Evolutionary conservation across 2,888 invertebrate genomes (phyloP).

Genomic region (Eilema griseolum): DNA sequence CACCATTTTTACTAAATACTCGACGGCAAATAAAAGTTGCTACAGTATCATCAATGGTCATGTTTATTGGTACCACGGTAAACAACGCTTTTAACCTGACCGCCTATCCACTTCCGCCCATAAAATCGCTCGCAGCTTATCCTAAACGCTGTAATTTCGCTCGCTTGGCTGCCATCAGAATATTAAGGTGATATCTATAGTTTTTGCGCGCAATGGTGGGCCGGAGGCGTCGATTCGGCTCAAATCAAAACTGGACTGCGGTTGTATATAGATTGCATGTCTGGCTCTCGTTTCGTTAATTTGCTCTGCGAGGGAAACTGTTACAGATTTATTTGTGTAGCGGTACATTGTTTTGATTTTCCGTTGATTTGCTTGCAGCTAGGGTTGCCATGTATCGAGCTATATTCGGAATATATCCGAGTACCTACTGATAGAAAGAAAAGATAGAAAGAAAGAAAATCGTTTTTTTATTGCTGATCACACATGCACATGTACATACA

Average conservation of each 20-base stretch:
- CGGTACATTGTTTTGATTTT: constrained; percentile 45
- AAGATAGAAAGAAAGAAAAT: too few species aligned
- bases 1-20: too few species aligned
- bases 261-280: constrained; percentile 53
- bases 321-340: constrained; percentile 47
- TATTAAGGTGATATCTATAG: constrained; percentile 68
- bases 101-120: not conserved
- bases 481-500: too few species aligned
- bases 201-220: constrained; percentile 68
- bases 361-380: constrained; percentile 33
- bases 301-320: constrained; percentile 41
- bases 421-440: not conserved
- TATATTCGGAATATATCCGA: not conserved
- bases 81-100: not conserved
- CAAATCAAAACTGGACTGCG: constrained; percentile 56
- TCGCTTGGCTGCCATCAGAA: constrained; percentile 75
- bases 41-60: too few species aligned
- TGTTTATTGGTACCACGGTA: too few species aligned
- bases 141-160: constrained; percentile 56
- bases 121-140: constrained; percentile 31
- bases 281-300: constrained; percentile 42
- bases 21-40: too few species aligned
- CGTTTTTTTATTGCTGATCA: too few species aligned
- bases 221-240: constrained; percentile 58
- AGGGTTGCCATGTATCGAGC: constrained; percentile 20